These are phyloP conservation scores for Equus przewalskii DNA, from an alignment of 2,113 vertebrate genomes.

Conservation along the genomic window DNA sequence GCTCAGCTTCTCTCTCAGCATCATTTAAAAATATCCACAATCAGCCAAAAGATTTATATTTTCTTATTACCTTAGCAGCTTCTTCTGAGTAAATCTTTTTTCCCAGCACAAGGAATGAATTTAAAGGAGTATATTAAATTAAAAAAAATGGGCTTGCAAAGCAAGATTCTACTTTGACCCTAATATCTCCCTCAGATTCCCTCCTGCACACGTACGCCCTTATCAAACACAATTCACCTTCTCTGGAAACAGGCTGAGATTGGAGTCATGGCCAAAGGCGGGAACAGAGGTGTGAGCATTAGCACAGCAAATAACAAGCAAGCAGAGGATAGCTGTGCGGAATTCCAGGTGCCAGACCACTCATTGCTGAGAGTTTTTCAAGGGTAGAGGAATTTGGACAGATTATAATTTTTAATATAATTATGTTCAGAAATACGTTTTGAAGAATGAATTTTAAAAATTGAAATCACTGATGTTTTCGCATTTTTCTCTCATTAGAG, in stretches of 20 bases:
- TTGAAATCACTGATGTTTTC: constrained; percentile 14
- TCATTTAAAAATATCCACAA: constrained; percentile 62
- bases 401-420: constrained; percentile 48
- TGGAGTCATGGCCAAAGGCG: background rate
- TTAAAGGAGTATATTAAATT: constrained; percentile 60
- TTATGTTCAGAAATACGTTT: constrained; percentile 48
- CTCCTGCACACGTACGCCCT: background rate
- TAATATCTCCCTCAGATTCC: constrained; percentile 56
- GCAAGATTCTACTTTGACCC: constrained; percentile 73
- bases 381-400: constrained; percentile 31
- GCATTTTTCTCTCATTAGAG: background rate
- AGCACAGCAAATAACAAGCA: background rate
- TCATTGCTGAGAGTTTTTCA: constrained; percentile 19
- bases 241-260: constrained; percentile 45
- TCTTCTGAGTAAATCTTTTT: constrained; percentile 58
- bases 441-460: constrained; percentile 47
- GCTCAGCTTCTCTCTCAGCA: background rate
- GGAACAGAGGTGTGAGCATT: background rate
- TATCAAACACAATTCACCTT: constrained; percentile 26
- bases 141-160: constrained; percentile 70
- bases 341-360: background rate
- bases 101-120: constrained; percentile 59
- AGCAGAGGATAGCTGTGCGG: background rate
- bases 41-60: constrained; percentile 75
- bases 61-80: constrained; percentile 69